Percentiles rank a stretch among this genome's conserved stretches.
Evolutionary conservation across 2,113 vertebrate species (phyloP).

Genomic region (Hyperopisus bebe): DNA sequence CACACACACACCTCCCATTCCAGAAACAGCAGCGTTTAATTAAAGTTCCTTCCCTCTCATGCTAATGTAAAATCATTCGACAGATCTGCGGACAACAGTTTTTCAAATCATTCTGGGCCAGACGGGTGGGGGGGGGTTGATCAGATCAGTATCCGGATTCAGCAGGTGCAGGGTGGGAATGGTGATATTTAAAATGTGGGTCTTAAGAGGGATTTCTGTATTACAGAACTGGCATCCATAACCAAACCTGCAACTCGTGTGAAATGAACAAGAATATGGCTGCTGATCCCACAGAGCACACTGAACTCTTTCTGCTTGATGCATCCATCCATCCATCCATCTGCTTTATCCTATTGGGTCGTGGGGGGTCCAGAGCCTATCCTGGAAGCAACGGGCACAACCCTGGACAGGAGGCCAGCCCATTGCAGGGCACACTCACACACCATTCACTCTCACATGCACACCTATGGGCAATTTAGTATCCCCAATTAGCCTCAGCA

Average conservation of each 20-base stretch:
- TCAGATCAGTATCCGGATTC: constrained; percentile 14
- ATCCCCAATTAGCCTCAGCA: too few relatives aligned
- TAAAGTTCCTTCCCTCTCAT: background rate
- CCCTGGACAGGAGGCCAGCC: too few relatives aligned
- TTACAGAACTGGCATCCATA: constrained; percentile 51
- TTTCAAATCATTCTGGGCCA: background rate
- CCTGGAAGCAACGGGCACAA: too few relatives aligned
- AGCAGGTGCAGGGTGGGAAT: too few relatives aligned
- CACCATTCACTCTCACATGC: too few relatives aligned
- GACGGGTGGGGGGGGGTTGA: background rate
- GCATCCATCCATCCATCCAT: too few relatives aligned
- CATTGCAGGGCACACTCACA: too few relatives aligned
- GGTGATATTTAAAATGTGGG: too few relatives aligned
- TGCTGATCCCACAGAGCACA: constrained; percentile 45
- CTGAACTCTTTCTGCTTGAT: constrained; percentile 53
- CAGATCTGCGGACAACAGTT: background rate
- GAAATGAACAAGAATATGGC: constrained; percentile 61
- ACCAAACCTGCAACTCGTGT: background rate
- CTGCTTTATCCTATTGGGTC: too few relatives aligned
- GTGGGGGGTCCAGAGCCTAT: too few relatives aligned
- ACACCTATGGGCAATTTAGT: too few relatives aligned
- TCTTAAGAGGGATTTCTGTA: constrained; percentile 12
- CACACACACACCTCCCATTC: background rate
- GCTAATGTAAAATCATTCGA: background rate
- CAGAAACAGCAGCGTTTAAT: background rate